Evolutionary conservation across 2,888 invertebrate species (phyloP), one percentile per base, ranked within the genome.

Genomic region (Apotomis betuletana): DNA sequence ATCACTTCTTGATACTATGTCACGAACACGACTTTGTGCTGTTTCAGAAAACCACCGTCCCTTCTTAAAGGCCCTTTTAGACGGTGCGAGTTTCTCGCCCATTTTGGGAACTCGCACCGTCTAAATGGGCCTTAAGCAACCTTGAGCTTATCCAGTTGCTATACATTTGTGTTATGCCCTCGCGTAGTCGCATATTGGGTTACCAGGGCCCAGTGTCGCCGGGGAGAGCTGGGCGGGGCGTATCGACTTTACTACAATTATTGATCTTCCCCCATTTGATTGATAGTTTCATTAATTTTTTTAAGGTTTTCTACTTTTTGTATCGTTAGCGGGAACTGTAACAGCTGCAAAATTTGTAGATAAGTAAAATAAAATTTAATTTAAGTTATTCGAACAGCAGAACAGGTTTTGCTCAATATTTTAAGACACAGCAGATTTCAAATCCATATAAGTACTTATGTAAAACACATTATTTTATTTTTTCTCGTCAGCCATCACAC

Each of bases 131-230:
- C n/a, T n/a, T 3, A 49, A 12, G 27, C 15, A 51, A 54, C 8
- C 2, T 4, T 5, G 8, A 65, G n/a, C 78, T 51, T 76, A 80
- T 87, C 85, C 77, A 85, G 85, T 79, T 65, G 72, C 51, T 44
- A 15, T 77, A 75, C 64, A 75, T 80, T 71, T 62, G 70, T 74
- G 74, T 38, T 67, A 79, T 83, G 84, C 89, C 89, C 90, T 85
- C 83, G 76, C 79, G 78, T 80, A 79, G 77, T 85, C 85, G 85
- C 82, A 89, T 91, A 92, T 91, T 92, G 85, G 91, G 92, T 92
- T 92, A 92, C 90, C 86, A 88, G 90, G 87, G 84, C 88, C 84
- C 81, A 76, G 74, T 85, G 87, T 81, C 82, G 85, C 74, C 79
- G 81, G 85, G 83, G 77, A 65, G 83, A 76, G 80, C 77, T 76